Evolutionary conservation across 2,113 vertebrate species (phyloP).

Genomic region (Apeltes quadracus): DNA sequence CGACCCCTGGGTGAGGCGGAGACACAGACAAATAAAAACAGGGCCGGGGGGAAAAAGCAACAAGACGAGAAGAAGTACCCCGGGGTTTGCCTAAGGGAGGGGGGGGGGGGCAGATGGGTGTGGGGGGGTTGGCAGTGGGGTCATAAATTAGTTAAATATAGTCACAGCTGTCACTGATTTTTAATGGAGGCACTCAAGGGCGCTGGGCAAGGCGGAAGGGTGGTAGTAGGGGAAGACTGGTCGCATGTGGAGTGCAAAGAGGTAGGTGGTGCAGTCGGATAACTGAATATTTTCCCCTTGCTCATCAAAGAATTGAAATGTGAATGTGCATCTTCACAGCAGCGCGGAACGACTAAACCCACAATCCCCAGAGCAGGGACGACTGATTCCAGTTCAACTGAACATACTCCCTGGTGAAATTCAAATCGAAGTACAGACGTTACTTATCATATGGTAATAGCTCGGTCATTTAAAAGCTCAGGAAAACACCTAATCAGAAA

Average conservation of each 20-base stretch:
- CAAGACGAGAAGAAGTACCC: conserved; percentile 16
- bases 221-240: conserved; percentile 17
- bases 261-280: conserved; percentile 10
- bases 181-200: conserved; percentile 60
- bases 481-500: conserved; percentile 18
- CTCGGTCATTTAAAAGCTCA: conserved; percentile 9
- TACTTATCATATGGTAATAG: conserved; percentile 8
- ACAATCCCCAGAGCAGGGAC: conserved; percentile 10
- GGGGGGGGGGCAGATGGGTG: not conserved
- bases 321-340: not conserved
- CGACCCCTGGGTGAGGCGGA: conserved; percentile 85
- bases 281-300: not conserved
- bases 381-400: conserved; percentile 17
- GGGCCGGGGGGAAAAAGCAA: conserved; percentile 27
- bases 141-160: conserved; percentile 70
- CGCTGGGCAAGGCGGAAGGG: conserved; percentile 21
- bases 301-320: not conserved
- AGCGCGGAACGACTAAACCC: conserved; percentile 1
- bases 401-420: conserved; percentile 21
- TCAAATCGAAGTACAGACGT: conserved; percentile 21
- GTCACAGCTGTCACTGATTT: conserved; percentile 63
- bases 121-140: not conserved
- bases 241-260: conserved; percentile 12
- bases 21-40: conserved; percentile 39
- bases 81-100: conserved; percentile 12